Evolutionary conservation across 2,113 vertebrate genomes (phyloP).

Genomic region (Indicator maculatus): DNA sequence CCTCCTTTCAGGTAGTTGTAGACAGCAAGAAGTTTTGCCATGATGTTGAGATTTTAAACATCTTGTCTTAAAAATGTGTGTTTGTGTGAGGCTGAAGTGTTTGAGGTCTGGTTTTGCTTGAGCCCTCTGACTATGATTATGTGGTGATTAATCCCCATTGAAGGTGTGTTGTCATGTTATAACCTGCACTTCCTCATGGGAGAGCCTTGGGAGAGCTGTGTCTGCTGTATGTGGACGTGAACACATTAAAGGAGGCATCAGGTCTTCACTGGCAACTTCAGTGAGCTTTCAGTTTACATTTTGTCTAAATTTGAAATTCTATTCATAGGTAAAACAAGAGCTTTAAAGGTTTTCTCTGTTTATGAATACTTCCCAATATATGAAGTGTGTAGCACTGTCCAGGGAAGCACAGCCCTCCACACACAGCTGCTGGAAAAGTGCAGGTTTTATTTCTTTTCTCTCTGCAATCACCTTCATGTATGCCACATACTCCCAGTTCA

Average conservation of each 20-base stretch:
- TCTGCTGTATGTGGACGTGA: background rate
- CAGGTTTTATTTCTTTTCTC: background rate
- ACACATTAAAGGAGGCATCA: too few relatives aligned
- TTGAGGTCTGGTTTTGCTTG: background rate
- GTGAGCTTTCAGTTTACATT: background rate
- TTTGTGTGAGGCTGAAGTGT: background rate
- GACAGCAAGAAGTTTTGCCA: too few relatives aligned
- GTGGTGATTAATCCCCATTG: fast-evolving
- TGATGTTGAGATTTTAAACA: background rate
- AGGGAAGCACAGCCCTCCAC: background rate
- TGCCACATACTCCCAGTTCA: background rate
- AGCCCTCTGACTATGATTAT: background rate
- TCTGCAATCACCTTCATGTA: background rate
- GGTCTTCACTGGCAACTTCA: background rate
- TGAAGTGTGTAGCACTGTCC: fast-evolving
- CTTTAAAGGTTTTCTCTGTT: background rate
- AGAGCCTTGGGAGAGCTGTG: background rate
- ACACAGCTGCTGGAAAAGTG: background rate
- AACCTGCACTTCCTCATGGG: background rate
- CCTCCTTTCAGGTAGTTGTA: too few relatives aligned
- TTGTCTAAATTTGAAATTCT: background rate
- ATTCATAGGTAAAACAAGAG: background rate
- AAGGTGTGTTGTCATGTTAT: background rate
- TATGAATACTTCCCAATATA: background rate
- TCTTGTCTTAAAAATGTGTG: background rate